phyloP scores from a whole-genome alignment of 2,113 vertebrate genomes.

The Vombatus ursinus region DNA sequence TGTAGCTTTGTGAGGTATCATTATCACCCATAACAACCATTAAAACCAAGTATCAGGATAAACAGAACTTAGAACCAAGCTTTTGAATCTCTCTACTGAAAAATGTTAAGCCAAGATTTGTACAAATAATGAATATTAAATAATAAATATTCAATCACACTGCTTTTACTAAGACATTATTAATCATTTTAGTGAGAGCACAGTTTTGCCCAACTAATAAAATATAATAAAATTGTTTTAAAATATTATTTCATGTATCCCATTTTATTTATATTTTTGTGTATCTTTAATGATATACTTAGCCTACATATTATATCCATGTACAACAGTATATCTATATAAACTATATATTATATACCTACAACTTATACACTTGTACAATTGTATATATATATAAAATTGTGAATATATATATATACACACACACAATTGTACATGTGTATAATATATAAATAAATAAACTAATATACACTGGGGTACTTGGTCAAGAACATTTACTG shows the following conservation, averaged over 20 bases:
- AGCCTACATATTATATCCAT: not conserved
- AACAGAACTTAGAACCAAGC: constrained; percentile 1
- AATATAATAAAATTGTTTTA: not conserved
- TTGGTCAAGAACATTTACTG: not conserved
- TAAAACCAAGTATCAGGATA: not conserved
- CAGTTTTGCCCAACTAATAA: not conserved
- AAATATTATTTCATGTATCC: not conserved
- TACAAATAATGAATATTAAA: not conserved
- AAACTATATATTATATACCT: not conserved
- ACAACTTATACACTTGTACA: not conserved
- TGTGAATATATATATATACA: no score
- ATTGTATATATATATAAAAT: no score
- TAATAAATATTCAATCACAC: not conserved
- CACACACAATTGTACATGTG: not conserved
- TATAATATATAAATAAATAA: not conserved
- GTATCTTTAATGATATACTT: not conserved
- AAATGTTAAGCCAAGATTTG: not conserved
- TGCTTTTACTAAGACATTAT: not conserved
- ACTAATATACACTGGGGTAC: not conserved
- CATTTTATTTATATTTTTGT: not conserved
- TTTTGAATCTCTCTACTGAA: not conserved
- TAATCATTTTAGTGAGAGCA: not conserved
- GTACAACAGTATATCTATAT: not conserved
- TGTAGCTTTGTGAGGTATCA: not conserved
- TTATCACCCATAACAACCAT: not conserved